phyloP scores from a whole-genome alignment of 2,888 invertebrate species.

The Leptinotarsa juncta region DNA sequence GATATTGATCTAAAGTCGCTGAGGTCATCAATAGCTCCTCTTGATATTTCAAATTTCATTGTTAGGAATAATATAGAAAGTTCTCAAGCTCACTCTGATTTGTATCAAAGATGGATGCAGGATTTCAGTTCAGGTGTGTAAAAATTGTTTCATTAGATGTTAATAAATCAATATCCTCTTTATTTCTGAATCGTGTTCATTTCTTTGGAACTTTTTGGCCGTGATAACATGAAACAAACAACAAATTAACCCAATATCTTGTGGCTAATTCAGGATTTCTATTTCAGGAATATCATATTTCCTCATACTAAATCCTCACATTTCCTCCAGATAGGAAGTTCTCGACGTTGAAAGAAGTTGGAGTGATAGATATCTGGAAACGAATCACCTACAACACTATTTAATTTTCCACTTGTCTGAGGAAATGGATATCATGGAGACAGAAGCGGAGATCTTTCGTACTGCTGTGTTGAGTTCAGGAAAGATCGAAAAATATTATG shows the following conservation, averaged over 20 bases:
- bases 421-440: conserved; percentile 17
- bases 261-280: neutral
- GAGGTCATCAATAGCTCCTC: too few species aligned
- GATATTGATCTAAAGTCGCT: too few species aligned
- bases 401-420: conserved; percentile 38
- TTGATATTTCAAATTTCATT: too few species aligned
- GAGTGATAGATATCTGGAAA: conserved; percentile 1
- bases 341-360: conserved; percentile 9
- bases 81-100: too few species aligned
- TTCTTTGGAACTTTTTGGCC: too few species aligned
- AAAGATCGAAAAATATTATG: neutral
- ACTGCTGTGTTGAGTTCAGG: conserved; percentile 18
- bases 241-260: neutral
- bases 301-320: conserved; percentile 4
- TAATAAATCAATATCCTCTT: too few species aligned
- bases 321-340: neutral
- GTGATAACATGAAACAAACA: too few species aligned
- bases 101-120: too few species aligned
- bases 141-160: too few species aligned
- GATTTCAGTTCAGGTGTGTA: too few species aligned
- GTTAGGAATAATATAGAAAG: too few species aligned
- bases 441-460: conserved; percentile 22
- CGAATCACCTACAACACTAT: conserved; percentile 20
- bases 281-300: neutral
- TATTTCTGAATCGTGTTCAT: too few species aligned